These are phyloP conservation scores for Acanthopagrus latus DNA, from an alignment of 2,797 vertebrate species.

Conservation along the genomic window DNA sequence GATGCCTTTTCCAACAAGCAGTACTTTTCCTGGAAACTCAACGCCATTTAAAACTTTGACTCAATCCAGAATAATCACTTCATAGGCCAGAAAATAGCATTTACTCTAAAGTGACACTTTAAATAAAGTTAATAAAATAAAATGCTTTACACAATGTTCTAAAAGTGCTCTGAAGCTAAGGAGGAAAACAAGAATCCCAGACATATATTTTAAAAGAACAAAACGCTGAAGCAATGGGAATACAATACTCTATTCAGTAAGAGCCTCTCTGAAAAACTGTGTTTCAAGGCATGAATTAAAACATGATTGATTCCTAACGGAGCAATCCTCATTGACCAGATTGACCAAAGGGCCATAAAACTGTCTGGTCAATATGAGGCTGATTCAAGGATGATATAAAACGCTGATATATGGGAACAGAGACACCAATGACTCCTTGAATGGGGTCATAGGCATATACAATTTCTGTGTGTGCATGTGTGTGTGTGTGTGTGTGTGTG, in stretches of 20 bases:
- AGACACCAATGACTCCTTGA: constrained; percentile 36
- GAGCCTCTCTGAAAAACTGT: constrained; percentile 23
- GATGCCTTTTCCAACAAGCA: neutral
- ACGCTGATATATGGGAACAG: constrained; percentile 48
- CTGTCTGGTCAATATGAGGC: constrained; percentile 51
- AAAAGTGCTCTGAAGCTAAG: constrained; percentile 3
- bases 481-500: constrained; percentile 8
- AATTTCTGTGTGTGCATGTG: constrained; percentile 15
- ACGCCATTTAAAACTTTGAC: constrained; percentile 7
- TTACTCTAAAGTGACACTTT: neutral
- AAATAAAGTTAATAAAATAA: neutral
- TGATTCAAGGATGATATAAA: constrained; percentile 47
- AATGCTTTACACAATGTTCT: neutral
- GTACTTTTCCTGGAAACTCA: neutral
- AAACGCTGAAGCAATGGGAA: constrained; percentile 5
- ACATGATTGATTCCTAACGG: constrained; percentile 57
- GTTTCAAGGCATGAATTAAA: constrained; percentile 46
- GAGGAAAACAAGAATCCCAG: neutral
- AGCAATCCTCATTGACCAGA: constrained; percentile 44
- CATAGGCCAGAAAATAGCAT: neutral
- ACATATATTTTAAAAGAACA: neutral
- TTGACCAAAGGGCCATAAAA: constrained; percentile 58
- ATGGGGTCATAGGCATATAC: constrained; percentile 24
- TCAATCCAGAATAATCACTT: neutral
- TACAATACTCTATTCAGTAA: constrained; percentile 5